Evolutionary conservation across 2,797 vertebrate genomes (phyloP), one percentile per base, ranked within the genome.

Genomic region (Serranus cabrilla): DNA sequence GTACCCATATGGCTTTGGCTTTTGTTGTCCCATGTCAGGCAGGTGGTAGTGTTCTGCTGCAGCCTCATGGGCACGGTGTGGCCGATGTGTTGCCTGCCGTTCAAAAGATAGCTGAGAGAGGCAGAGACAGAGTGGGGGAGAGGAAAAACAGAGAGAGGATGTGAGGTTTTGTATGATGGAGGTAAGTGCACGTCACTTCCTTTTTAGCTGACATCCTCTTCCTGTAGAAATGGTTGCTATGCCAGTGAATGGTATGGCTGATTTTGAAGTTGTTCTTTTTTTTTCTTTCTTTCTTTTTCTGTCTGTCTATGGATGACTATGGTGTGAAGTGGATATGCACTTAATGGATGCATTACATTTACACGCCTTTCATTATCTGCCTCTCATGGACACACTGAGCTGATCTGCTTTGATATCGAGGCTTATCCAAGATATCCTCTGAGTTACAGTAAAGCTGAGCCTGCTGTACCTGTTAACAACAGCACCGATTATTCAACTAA

Each of bases 21-120:
- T 93, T 83, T 94, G 92, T 94, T 95, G 89, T 94, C 90, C 89
- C 89, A 79, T 92, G 87, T 89, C 93, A 95, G 95, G 93, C 93
- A 93, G 92, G 89, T 90, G 89, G 76, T 94, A 94, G 87, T 92
- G 91, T 92, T 94, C 92, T 94, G 93, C 92, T 92, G 93, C 90
- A 92, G 87, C 88, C 87, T 94, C 90, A 91, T 93, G 87, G 91
- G 91, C 71, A 87, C 86, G 67, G 83, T 78, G 89, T 94, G 93
- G 93, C 93, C 93, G 68, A 83, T 92, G 90, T 95, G 94, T 88
- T 95, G 94, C 89, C 93, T 91, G 88, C 87, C 91, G 20, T 87
- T 95, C 82, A 94, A 94, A 95, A 95, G 91, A 90, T 95, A 95
- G 91, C 90, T 88, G 91, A 92, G 73, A 86, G 87, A 82, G 87